Percentiles rank a stretch among this genome's conserved stretches.
phyloP scores from a whole-genome alignment of 2,888 invertebrate genomes.

The Ornithoptera priamus region DNA sequence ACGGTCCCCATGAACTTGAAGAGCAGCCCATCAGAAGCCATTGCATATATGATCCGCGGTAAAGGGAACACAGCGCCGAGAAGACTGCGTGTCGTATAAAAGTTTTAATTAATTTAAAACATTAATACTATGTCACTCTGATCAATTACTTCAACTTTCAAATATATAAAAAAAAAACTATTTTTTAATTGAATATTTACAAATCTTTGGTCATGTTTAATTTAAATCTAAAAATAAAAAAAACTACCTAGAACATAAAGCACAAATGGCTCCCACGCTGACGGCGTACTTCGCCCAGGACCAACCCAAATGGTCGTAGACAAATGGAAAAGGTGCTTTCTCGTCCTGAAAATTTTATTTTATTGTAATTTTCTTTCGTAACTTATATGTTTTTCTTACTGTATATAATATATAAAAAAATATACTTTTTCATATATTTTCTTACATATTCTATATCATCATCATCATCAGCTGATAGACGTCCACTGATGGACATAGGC shows the following conservation, averaged over 20 bases:
- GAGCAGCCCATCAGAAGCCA: slow-evolving; percentile 92
- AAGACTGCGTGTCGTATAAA: slow-evolving; percentile 72
- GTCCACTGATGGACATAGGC: too few species aligned
- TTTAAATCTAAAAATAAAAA: too few species aligned
- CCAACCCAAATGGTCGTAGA: slow-evolving; percentile 88
- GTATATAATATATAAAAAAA: background rate
- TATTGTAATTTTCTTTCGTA: too few species aligned
- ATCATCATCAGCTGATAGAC: too few species aligned
- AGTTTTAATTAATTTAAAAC: too few species aligned
- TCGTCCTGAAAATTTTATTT: slow-evolving; percentile 76
- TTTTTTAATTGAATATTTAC: too few species aligned
- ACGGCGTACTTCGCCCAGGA: slow-evolving; percentile 90
- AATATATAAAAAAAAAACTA: too few species aligned
- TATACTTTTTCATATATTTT: too few species aligned
- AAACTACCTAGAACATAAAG: slow-evolving; percentile 88
- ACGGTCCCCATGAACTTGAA: slow-evolving; percentile 88
- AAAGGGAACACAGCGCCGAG: slow-evolving; percentile 92
- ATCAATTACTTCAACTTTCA: too few species aligned
- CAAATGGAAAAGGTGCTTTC: slow-evolving; percentile 89
- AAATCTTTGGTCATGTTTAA: too few species aligned
- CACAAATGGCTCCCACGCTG: slow-evolving; percentile 91
- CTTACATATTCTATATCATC: too few species aligned
- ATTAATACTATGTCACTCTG: too few species aligned
- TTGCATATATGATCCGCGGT: slow-evolving; percentile 92
- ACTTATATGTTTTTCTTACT: background rate